phyloP scores from a whole-genome alignment of 2,113 vertebrate species.

The Ctenomys sociabilis region DNA sequence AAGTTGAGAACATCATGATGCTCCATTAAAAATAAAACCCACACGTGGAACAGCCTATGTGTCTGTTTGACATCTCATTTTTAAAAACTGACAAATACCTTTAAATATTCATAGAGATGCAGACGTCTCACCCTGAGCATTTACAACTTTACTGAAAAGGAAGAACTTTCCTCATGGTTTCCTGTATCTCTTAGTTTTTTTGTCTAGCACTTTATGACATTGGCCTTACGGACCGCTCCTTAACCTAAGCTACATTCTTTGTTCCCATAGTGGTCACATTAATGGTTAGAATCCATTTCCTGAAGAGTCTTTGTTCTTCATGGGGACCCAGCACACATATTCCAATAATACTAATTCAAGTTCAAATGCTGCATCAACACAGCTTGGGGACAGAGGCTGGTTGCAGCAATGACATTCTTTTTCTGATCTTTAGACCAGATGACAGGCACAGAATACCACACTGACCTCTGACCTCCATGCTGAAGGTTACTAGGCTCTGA shows the following conservation, averaged over 20 bases:
- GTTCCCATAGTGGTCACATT: constrained; percentile 21
- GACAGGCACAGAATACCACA: constrained; percentile 25
- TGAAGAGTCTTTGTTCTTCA: constrained; percentile 52
- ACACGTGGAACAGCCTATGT: neutral
- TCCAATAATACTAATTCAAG: constrained; percentile 75
- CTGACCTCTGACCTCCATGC: constrained; percentile 81
- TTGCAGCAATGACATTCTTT: constrained; percentile 72
- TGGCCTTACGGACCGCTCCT: constrained; percentile 71
- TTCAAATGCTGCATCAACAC: constrained; percentile 25
- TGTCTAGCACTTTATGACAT: neutral
- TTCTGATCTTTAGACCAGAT: constrained; percentile 64
- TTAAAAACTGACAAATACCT: neutral
- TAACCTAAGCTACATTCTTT: constrained; percentile 60
- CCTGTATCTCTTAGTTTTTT: constrained; percentile 8
- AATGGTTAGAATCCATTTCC: constrained; percentile 47
- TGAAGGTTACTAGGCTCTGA: constrained; percentile 80
- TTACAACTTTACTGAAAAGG: neutral
- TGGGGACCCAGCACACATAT: constrained; percentile 62
- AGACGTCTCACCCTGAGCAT: neutral
- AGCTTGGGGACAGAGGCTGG: constrained; percentile 51
- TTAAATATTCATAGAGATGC: neutral
- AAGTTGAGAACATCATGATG: neutral
- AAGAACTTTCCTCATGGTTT: neutral
- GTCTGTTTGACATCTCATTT: constrained; percentile 10
- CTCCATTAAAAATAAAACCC: constrained; percentile 19